These are phyloP conservation scores for Steinernema scapterisci DNA, from an alignment of 2,888 invertebrate genomes.

Conservation along the genomic window DNA sequence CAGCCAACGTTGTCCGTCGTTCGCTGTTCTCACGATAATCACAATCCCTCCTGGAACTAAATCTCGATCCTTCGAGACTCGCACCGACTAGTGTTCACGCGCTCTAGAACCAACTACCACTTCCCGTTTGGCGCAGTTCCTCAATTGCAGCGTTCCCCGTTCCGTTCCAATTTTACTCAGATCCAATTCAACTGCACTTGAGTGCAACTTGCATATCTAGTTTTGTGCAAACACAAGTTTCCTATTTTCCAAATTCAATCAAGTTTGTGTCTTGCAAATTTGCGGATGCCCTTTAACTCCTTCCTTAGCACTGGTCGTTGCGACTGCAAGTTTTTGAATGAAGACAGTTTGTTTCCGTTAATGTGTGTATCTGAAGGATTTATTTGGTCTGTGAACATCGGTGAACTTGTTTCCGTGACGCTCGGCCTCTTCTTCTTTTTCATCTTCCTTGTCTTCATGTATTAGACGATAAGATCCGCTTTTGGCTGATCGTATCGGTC, in stretches of 20 bases:
- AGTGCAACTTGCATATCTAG: background rate
- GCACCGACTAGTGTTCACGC: background rate
- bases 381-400: constrained; percentile 26
- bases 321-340: too few relatives aligned
- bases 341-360: too few relatives aligned
- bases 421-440: background rate
- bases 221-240: background rate
- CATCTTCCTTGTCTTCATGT: background rate
- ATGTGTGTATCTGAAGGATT: background rate
- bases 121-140: background rate
- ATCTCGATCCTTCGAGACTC: constrained; percentile 21
- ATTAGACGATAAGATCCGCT: constrained; percentile 27
- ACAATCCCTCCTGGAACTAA: constrained; percentile 2
- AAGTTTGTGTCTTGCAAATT: background rate
- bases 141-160: background rate
- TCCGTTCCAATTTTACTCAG: background rate
- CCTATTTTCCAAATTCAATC: background rate
- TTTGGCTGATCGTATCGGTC: constrained; percentile 27
- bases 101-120: background rate
- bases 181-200: constrained; percentile 10
- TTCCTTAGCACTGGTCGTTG: too few relatives aligned
- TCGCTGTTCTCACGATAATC: constrained; percentile 29
- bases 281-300: background rate
- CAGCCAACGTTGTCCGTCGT: constrained; percentile 22
- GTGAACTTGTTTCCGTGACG: constrained; percentile 19